Evolutionary conservation across 1,140 invertebrate species (phyloP).

Genomic region (Drosophila albomicans): DNA sequence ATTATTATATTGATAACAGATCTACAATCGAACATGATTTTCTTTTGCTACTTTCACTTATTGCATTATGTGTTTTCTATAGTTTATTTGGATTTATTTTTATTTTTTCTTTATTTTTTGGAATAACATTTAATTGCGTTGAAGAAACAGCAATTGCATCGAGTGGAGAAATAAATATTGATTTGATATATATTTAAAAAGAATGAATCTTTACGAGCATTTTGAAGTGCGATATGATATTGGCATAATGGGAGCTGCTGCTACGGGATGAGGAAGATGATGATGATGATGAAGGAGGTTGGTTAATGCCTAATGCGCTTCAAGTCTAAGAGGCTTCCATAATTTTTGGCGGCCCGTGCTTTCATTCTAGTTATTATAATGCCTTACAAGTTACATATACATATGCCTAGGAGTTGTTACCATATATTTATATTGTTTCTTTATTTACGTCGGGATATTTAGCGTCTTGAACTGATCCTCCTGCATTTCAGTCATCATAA

Average conservation of each 20-base stretch:
- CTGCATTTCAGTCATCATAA: constrained; percentile 94
- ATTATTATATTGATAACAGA: constrained; percentile 22
- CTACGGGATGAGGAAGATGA: constrained; percentile 19
- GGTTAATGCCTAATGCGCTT: constrained; percentile 24
- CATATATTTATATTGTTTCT: constrained; percentile 36
- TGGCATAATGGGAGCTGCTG: constrained; percentile 41
- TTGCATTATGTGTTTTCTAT: constrained; percentile 4
- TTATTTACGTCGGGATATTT: constrained; percentile 85
- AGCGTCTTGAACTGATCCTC: constrained; percentile 92
- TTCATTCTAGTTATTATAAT: constrained; percentile 23
- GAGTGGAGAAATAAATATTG: constrained; percentile 20
- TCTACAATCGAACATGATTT: constrained; percentile 18
- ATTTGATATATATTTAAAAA: constrained; percentile 7
- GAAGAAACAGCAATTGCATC: constrained; percentile 28
- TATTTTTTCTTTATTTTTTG: constrained; percentile 12
- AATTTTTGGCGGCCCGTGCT: constrained; percentile 22
- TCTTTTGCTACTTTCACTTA: constrained; percentile 30
- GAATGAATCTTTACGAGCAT: constrained; percentile 26
- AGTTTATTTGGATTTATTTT: not conserved
- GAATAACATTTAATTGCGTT: constrained; percentile 16
- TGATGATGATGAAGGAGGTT: too few species aligned
- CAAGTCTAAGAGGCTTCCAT: constrained; percentile 33
- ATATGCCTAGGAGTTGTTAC: constrained; percentile 33
- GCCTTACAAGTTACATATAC: constrained; percentile 46
- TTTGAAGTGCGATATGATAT: constrained; percentile 44